Base-by-base conservation (phyloP, 2,113 vertebrate genomes). In the Ophiodon elongatus region DNA sequence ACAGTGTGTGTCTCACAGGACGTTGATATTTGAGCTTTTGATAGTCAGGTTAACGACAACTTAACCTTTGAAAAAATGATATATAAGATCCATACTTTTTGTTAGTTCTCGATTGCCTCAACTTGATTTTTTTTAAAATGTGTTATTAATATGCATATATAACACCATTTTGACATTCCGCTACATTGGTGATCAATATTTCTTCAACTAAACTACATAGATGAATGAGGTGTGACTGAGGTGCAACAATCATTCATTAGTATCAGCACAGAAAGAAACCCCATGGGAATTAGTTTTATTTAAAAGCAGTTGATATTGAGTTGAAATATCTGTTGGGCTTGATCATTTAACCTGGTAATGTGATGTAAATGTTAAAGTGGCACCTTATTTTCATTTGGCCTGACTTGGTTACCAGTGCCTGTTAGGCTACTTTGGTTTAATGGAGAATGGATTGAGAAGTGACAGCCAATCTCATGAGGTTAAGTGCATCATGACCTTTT, bases 401-500 rank as follows among this genome's bases (percentile, higher is more conserved):
- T 47, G 69, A 45, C 65, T 52, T 70, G 15, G 57, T 57, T 68
- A 29, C 23, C 59, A 56, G 41, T n/a, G 25, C 17, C 27, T 13
- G 5, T 27, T 75, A 50, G 82, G 10, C 8, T 78, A 35, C 79
- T 86, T 86, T 29, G 76, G 54, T 88, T 65, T 81, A 75, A 76
- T 80, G 57, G 27, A 31, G 23, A 39, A 41, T 1, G 8, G 69
- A 64, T 63, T 1, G 10, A 73, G 78, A 63, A 85, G 71, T 82
- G 85, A 83, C 88, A 91, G 83, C 79, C 88, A 90, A 82, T 71
- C 84, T 59, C 35, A 45, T 37, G 31, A 89, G 88, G 85, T 93
- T 88, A 91, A 93, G 81, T 85, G 76, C 82, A 84, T 72, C 70
- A 56, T 85, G 89, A 90, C 88, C 91, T 93, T 92, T 88, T 43